A percentile compares a stretch with the other conserved stretches of the same genome.
phyloP scores from a whole-genome alignment of 2,888 invertebrate species.

The Stenodera caucasica region DNA sequence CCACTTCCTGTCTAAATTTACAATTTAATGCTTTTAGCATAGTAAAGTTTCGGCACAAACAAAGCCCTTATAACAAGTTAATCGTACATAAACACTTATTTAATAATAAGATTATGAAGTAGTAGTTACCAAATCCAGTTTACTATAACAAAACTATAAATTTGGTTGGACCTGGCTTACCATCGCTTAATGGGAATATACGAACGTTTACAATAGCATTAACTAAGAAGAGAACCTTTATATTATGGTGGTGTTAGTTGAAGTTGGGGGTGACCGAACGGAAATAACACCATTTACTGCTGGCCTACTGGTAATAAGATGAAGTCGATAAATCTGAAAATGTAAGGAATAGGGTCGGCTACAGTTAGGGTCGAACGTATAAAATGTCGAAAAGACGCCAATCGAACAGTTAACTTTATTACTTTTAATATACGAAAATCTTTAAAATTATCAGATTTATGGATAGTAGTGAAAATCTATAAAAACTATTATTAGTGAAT shows the following conservation, averaged over 20 bases:
- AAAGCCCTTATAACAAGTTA: constrained; percentile 1
- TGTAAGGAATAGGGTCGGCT: not conserved
- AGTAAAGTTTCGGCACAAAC: not conserved
- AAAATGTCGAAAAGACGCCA: too few species aligned
- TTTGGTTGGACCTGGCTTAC: constrained; percentile 27
- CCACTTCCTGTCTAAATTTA: not conserved
- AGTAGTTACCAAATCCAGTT: constrained; percentile 10
- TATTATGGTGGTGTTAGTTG: not conserved
- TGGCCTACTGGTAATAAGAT: not conserved
- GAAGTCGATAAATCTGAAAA: not conserved
- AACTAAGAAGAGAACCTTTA: constrained; percentile 12
- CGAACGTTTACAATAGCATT: constrained; percentile 26
- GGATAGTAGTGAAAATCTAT: too few species aligned
- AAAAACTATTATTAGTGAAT: too few species aligned
- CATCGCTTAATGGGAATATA: constrained; percentile 26
- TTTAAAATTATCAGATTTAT: too few species aligned
- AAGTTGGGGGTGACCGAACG: not conserved
- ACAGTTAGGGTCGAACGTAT: not conserved
- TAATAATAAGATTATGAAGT: constrained; percentile 25
- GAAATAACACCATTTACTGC: not conserved
- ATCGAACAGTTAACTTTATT: too few species aligned
- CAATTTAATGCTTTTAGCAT: not conserved
- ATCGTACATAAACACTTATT: constrained; percentile 22
- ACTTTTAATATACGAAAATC: too few species aligned
- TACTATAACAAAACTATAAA: constrained; percentile 20